Evolutionary conservation across 1,140 invertebrate species (phyloP), one percentile per base, ranked within the genome.

Genomic region (Neodiprion fabricii): DNA sequence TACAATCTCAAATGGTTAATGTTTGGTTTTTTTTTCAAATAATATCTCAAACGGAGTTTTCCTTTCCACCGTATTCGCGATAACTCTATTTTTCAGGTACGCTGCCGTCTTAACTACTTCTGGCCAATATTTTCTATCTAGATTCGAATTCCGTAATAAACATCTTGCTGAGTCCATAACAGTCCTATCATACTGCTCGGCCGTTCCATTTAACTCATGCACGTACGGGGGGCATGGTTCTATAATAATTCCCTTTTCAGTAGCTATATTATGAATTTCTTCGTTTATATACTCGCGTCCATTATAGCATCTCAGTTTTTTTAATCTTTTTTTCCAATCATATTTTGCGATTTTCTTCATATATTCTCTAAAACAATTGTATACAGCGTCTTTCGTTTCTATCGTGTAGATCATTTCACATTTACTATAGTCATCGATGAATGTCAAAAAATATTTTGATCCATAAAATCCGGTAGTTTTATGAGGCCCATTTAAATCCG

Each of bases 351-450:
- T 53, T 12, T 74, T 28, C 12, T 73, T 68, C 9, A 68, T 50
- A 74, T 73, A 76, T 10, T 48, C 50, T 17, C 28, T 67, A 49
- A 77, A 71, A 47, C 40, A 49, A 1, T 73, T 70, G 9, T 67
- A 67, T 65, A 68, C 65, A 17, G 75, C 76, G 10, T 8, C 12
- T 61, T 77, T 77, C 7, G 14, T n/a, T 76, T 76, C 71, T 66
- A 77, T 65, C 10, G 23, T 11, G 61, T 70, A 73, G 10, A 76
- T 53, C n/a, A 65, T 9, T n/a, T 23, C 70, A 50, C 72, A 76
- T 61, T 76, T 48, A 47, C 74, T 71, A 72, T 49, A 76, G 53
- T 78, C 77, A 72, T 77, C 76, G 5, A 75, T 70, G 50, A 77
- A 75, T 68, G 72, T 65, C 7, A 76, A 17, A 47, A 70, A 65